phyloP scores from a whole-genome alignment of 2,797 vertebrate species.

The Sebastolobus alascanus region DNA sequence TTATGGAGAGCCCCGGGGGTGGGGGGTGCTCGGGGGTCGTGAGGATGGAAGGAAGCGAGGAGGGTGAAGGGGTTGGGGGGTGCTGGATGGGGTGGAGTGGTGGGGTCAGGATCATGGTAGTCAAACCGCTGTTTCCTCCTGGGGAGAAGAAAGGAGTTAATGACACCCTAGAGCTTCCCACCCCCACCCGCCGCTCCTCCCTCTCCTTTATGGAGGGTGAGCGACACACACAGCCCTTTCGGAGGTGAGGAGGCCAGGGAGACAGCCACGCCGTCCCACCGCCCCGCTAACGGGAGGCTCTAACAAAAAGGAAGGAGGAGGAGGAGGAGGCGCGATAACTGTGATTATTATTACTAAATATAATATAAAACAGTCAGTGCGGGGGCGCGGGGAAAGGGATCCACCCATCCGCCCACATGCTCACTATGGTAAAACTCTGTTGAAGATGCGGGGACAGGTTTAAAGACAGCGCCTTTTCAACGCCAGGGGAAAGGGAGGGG shows the following conservation, averaged over 20 bases:
- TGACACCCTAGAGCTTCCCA: slow-evolving; percentile 83
- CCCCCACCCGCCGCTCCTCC: slow-evolving; percentile 79
- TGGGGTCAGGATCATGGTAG: slow-evolving; percentile 78
- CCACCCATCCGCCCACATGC: slow-evolving; percentile 82
- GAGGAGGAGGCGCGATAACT: slow-evolving; percentile 78
- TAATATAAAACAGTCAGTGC: slow-evolving; percentile 83
- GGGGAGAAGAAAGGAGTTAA: slow-evolving; percentile 85
- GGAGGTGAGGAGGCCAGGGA: slow-evolving; percentile 78
- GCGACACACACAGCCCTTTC: slow-evolving; percentile 74
- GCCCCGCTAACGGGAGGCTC: slow-evolving; percentile 67
- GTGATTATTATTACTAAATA: slow-evolving; percentile 89
- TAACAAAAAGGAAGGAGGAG: slow-evolving; percentile 79
- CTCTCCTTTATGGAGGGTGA: slow-evolving; percentile 83
- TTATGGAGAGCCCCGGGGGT: slow-evolving; percentile 72
- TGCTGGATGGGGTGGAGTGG: background rate
- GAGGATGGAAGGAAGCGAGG: slow-evolving; percentile 58
- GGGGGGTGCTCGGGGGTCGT: slow-evolving; percentile 44
- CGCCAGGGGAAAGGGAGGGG: slow-evolving; percentile 76
- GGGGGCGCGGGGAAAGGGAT: slow-evolving; percentile 67
- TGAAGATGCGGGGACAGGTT: slow-evolving; percentile 79
- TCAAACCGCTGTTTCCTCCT: slow-evolving; percentile 82
- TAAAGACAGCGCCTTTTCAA: slow-evolving; percentile 85
- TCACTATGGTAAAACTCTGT: slow-evolving; percentile 73
- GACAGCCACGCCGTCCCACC: slow-evolving; percentile 79
- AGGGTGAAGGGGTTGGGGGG: slow-evolving; percentile 53